These are phyloP conservation scores for Harpegnathos saltator DNA, from an alignment of 1,140 invertebrate species.

Conservation along the genomic window DNA sequence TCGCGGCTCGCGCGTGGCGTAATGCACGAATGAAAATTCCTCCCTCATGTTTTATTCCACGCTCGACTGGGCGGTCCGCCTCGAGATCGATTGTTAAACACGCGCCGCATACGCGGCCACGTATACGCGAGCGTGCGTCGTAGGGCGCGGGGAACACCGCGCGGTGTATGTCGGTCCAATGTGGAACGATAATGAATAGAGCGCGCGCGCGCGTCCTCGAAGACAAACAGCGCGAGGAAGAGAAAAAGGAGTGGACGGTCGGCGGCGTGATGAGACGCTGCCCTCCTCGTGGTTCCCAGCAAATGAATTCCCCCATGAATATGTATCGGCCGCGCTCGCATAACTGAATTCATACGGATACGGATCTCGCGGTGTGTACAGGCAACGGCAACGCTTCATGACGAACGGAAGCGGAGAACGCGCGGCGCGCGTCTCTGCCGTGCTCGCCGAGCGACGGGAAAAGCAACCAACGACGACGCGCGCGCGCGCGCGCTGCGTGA, in stretches of 20 bases:
- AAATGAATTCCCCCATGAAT: conserved; percentile 82
- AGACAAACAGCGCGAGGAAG: conserved; percentile 49
- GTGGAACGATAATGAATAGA: conserved; percentile 63
- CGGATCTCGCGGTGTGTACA: conserved; percentile 55
- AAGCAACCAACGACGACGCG: no score
- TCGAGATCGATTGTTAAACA: conserved; percentile 70
- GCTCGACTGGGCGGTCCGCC: conserved; percentile 61
- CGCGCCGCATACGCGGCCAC: conserved; percentile 37
- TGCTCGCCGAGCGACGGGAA: no score
- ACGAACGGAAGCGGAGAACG: conserved; percentile 69
- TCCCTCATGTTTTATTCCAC: conserved; percentile 72
- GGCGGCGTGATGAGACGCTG: conserved; percentile 78
- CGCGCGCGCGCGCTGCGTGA: conserved; percentile 24
- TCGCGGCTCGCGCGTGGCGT: neutral
- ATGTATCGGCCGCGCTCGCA: conserved; percentile 78
- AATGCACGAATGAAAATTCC: conserved; percentile 55
- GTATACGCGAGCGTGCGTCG: no score
- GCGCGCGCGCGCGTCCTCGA: conserved; percentile 21
- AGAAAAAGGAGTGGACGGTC: conserved; percentile 59
- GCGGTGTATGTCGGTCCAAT: conserved; percentile 16
- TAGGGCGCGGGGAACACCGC: no score
- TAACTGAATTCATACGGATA: conserved; percentile 80
- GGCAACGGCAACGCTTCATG: conserved; percentile 37
- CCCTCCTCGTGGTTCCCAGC: conserved; percentile 77
- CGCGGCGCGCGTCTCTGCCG: no score